A percentile compares a stretch with the other conserved stretches of the same genome.
phyloP scores from a whole-genome alignment of 2,113 vertebrate species.

The Thalassoma bifasciatum region DNA sequence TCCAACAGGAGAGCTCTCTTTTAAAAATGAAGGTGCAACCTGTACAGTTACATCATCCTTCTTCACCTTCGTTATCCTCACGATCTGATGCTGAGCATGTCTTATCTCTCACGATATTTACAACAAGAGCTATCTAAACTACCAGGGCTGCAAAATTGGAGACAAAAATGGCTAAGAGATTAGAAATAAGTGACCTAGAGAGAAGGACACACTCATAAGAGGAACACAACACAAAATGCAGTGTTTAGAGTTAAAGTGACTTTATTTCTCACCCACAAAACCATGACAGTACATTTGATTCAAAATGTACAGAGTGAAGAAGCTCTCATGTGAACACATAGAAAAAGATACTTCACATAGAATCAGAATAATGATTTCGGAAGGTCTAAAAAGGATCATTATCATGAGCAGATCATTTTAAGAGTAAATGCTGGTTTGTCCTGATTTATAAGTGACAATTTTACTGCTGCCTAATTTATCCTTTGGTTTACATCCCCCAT shows the following conservation, averaged over 20 bases:
- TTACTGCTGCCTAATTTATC: background rate
- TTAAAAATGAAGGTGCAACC: background rate
- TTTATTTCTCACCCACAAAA: slow-evolving; percentile 7
- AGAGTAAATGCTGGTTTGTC: background rate
- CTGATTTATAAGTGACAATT: no score
- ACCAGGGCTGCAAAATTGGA: no score
- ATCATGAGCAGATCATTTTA: background rate
- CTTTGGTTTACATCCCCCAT: background rate
- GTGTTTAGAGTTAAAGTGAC: background rate
- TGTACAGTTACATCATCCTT: background rate
- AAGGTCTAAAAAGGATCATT: background rate
- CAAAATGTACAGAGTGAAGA: background rate
- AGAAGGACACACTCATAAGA: background rate
- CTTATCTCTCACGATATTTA: background rate
- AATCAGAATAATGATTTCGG: background rate
- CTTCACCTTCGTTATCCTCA: background rate
- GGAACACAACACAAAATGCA: slow-evolving; percentile 16
- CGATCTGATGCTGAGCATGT: background rate
- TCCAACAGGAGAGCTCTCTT: background rate
- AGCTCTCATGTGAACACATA: no score
- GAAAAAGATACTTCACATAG: background rate
- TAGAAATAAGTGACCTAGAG: background rate
- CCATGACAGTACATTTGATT: background rate
- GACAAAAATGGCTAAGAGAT: background rate
- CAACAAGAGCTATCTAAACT: background rate